These are phyloP conservation scores for Thamnophis elegans DNA, from an alignment of 2,797 vertebrate genomes.

Conservation along the genomic window DNA sequence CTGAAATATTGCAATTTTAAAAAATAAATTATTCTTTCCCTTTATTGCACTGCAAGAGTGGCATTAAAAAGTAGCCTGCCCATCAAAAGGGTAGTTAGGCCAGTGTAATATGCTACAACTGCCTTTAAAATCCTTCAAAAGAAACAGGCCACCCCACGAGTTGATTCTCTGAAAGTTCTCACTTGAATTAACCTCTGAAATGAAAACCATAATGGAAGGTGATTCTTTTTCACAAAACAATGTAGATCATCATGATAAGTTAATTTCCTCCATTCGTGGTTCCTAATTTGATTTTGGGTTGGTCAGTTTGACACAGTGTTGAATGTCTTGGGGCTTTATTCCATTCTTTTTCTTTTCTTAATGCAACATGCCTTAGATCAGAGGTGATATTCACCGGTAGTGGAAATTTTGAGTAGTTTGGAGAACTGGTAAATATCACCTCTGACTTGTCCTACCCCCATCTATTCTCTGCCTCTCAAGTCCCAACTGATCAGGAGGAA, in stretches of 20 bases:
- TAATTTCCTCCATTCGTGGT: slow-evolving; percentile 60
- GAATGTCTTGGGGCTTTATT: slow-evolving; percentile 7
- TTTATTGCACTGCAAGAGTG: slow-evolving; percentile 70
- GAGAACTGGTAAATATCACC: too few species aligned
- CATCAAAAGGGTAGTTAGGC: slow-evolving; percentile 70
- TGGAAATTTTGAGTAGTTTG: too few species aligned
- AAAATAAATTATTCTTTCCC: slow-evolving; percentile 75
- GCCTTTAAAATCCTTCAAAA: slow-evolving; percentile 67
- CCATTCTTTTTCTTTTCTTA: slow-evolving; percentile 7
- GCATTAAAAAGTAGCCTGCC: slow-evolving; percentile 75
- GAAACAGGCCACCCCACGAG: slow-evolving; percentile 57
- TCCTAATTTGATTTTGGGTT: slow-evolving; percentile 52
- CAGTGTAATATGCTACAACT: slow-evolving; percentile 58
- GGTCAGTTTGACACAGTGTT: slow-evolving; percentile 46
- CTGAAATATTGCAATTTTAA: slow-evolving; percentile 80
- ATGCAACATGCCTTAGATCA: too few species aligned
- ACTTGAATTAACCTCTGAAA: slow-evolving; percentile 52
- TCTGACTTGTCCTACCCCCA: too few species aligned
- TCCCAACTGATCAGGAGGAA: too few species aligned
- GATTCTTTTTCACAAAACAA: slow-evolving; percentile 40
- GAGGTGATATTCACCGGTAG: too few species aligned
- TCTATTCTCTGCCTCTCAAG: too few species aligned
- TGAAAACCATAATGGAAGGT: slow-evolving; percentile 26
- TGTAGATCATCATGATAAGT: slow-evolving; percentile 37
- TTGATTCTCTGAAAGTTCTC: slow-evolving; percentile 47